Conservation (phyloP, 2,888 invertebrate genomes). For the Pteria penguin region DNA sequence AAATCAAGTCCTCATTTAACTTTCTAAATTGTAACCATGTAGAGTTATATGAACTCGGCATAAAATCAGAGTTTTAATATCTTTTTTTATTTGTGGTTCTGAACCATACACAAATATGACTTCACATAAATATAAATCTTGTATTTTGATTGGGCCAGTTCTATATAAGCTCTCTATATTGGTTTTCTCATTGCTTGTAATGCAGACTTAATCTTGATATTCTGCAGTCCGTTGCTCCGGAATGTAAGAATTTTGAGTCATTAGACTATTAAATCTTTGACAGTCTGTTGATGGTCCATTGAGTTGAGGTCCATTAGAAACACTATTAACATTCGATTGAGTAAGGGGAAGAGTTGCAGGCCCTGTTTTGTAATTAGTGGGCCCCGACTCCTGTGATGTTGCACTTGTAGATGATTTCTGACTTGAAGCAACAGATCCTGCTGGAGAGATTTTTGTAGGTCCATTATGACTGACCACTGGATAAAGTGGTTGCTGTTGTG, state of each 20-base stretch:
- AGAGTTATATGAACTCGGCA: too few relatives aligned
- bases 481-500: conserved; percentile 55
- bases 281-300: conserved; percentile 54
- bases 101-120: too few relatives aligned
- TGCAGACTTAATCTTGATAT: conserved; percentile 36
- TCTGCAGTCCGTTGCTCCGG: conserved; percentile 71
- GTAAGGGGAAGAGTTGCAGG: conserved; percentile 49
- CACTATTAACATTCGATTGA: conserved; percentile 10
- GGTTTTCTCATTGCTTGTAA: background rate
- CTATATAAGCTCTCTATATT: conserved; percentile 3
- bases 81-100: too few relatives aligned
- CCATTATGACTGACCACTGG: conserved; percentile 52
- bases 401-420: conserved; percentile 74
- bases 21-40: too few relatives aligned
- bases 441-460: conserved; percentile 72
- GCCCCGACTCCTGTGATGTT: conserved; percentile 49
- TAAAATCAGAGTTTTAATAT: too few relatives aligned
- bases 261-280: conserved; percentile 66
- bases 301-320: conserved; percentile 15
- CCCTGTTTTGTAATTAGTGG: conserved; percentile 54
- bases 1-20: too few relatives aligned
- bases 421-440: conserved; percentile 73
- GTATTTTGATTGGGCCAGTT: conserved; percentile 22
- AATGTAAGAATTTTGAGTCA: conserved; percentile 70
- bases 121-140: background rate